Percentiles rank a stretch among this genome's conserved stretches.
These are phyloP conservation scores for Pediacus dermestoides DNA, from an alignment of 2,888 invertebrate species.

Conservation along the genomic window DNA sequence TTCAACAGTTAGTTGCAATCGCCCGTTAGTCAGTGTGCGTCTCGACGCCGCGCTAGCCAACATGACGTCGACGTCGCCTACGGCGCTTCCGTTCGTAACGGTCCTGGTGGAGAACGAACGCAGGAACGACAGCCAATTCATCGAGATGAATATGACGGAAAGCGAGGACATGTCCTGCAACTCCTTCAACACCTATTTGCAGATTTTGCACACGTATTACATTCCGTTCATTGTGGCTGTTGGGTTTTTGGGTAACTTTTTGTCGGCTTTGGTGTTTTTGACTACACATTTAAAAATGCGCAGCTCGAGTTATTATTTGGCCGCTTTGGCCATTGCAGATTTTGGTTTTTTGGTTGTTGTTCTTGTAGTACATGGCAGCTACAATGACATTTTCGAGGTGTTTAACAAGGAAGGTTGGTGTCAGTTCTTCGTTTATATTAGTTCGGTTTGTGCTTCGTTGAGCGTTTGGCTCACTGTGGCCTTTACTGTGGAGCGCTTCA, in stretches of 20 bases:
- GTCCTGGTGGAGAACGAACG: slow-evolving; percentile 11
- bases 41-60: slow-evolving; percentile 32
- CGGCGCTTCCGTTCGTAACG: too few relatives aligned
- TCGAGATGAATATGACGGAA: background rate
- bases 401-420: slow-evolving; percentile 59
- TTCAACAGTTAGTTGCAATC: too few relatives aligned
- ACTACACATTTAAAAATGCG: slow-evolving; percentile 59
- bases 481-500: slow-evolving; percentile 66
- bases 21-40: slow-evolving; percentile 26
- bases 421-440: slow-evolving; percentile 42
- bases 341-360: slow-evolving; percentile 57
- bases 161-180: slow-evolving; percentile 13
- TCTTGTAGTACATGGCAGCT: slow-evolving; percentile 55
- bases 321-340: slow-evolving; percentile 60
- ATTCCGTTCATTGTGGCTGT: slow-evolving; percentile 58
- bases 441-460: slow-evolving; percentile 56
- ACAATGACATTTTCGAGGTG: slow-evolving; percentile 50
- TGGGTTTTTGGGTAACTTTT: slow-evolving; percentile 59
- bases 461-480: slow-evolving; percentile 69
- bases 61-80: too few relatives aligned
- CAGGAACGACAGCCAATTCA: background rate
- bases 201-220: slow-evolving; percentile 54
- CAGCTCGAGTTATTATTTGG: slow-evolving; percentile 62
- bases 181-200: slow-evolving; percentile 11
- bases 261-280: slow-evolving; percentile 59